Evolutionary conservation across 1,140 invertebrate genomes (phyloP).

Genomic region (Tetramorium alpestre): DNA sequence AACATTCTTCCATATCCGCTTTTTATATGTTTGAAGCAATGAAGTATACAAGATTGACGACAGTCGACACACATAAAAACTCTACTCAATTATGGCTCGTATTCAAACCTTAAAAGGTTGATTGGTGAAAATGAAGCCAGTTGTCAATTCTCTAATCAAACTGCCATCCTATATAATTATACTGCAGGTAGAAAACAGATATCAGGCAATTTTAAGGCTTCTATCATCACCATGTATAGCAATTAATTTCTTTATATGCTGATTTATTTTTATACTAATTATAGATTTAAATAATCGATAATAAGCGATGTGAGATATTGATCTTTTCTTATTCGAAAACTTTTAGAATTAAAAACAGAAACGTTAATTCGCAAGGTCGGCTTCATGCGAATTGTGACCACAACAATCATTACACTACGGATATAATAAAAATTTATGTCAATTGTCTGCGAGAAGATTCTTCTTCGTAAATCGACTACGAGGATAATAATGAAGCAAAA

Average conservation of each 20-base stretch:
- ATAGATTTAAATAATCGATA: not conserved
- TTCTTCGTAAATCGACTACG: not conserved
- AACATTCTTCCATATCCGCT: not conserved
- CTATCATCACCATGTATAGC: not conserved
- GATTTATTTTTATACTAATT: not conserved
- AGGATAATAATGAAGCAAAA: not conserved
- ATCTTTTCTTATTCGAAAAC: not conserved
- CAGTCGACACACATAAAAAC: not conserved
- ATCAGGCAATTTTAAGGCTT: not conserved
- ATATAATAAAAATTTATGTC: conserved; percentile 17
- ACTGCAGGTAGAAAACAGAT: not conserved
- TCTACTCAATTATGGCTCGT: not conserved
- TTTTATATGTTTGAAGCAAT: conserved; percentile 6
- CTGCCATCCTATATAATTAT: not conserved
- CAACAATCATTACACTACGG: not conserved
- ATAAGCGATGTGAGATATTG: not conserved
- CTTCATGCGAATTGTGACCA: not conserved
- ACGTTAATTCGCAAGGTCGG: not conserved
- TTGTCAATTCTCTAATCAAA: conserved; percentile 7
- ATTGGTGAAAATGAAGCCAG: conserved; percentile 37
- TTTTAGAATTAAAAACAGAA: not conserved
- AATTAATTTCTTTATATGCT: not conserved
- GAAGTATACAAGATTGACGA: not conserved
- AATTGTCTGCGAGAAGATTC: conserved; percentile 12
- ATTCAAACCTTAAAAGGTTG: conserved; percentile 7